A percentile compares a stretch with the other conserved stretches of the same genome.
Conservation (phyloP, 1,140 invertebrate species). For the Probaryconus sp. region DNA sequence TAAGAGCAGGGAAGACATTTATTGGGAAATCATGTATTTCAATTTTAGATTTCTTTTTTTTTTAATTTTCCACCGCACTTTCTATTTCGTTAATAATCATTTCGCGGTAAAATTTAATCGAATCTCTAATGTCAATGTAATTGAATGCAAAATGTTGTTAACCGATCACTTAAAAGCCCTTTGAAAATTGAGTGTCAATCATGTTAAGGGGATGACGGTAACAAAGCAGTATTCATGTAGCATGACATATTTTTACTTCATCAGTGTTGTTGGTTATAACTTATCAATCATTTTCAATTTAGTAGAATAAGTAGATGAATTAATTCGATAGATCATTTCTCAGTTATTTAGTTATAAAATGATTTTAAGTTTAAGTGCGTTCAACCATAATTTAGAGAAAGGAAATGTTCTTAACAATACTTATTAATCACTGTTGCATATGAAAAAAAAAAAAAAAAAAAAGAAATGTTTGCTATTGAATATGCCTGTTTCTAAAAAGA, state of each 20-base stretch:
- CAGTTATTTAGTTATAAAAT: conserved; percentile 12
- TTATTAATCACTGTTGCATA: no score
- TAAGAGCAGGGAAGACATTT: no score
- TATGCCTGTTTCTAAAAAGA: conserved; percentile 7
- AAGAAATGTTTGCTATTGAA: conserved; percentile 5
- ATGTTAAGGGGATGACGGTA: background rate
- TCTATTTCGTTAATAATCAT: no score
- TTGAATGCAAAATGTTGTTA: conserved; percentile 17
- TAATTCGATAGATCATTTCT: conserved; percentile 11
- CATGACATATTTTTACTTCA: conserved; percentile 40
- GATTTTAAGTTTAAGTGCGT: no score
- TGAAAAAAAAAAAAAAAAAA: conserved; percentile 4
- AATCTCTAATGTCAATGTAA: background rate
- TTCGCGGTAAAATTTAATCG: no score
- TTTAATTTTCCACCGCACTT: no score
- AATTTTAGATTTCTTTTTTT: no score
- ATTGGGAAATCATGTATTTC: no score
- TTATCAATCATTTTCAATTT: conserved; percentile 27
- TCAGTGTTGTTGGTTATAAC: conserved; percentile 30
- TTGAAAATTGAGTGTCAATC: background rate
- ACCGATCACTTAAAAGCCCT: background rate
- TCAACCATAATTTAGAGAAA: no score
- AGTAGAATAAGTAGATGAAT: conserved; percentile 44
- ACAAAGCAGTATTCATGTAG: conserved; percentile 21
- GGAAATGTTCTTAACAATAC: no score